Conservation (phyloP, 2,113 vertebrate genomes). For the Epinephelus cyanopodus region DNA sequence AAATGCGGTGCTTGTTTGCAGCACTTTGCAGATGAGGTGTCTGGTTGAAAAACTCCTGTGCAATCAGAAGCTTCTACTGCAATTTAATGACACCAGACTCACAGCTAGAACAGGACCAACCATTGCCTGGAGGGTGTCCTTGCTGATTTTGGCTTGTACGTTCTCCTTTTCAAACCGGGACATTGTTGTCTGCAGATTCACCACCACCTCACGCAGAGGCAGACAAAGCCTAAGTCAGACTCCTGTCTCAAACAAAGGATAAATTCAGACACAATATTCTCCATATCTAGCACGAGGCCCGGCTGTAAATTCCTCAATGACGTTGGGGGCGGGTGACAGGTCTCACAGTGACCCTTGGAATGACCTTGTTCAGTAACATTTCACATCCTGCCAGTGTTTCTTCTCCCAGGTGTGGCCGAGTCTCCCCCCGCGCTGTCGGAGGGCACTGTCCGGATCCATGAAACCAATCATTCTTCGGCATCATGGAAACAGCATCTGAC, state of each 20-base stretch:
- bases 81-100: constrained; percentile 27
- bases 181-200: constrained; percentile 60
- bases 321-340: constrained; percentile 53
- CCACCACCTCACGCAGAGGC: constrained; percentile 33
- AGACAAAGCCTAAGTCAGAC: constrained; percentile 55
- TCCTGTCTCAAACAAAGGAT: constrained; percentile 61
- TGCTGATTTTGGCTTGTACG: constrained; percentile 1
- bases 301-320: constrained; percentile 56
- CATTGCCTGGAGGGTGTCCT: constrained; percentile 11
- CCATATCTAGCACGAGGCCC: constrained; percentile 37
- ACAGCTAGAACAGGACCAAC: constrained; percentile 1
- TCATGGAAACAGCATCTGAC: constrained; percentile 78
- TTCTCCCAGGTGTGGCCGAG: constrained; percentile 77
- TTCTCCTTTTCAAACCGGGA: constrained; percentile 27
- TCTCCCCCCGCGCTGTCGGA: constrained; percentile 65
- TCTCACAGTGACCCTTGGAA: constrained; percentile 67
- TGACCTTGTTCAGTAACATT: constrained; percentile 79
- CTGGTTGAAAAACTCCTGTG: constrained; percentile 30
- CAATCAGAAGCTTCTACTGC: constrained; percentile 17
- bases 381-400: constrained; percentile 76
- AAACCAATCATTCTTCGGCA: constrained; percentile 78
- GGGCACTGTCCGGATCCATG: constrained; percentile 62
- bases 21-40: constrained; percentile 66
- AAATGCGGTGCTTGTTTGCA: constrained; percentile 65
- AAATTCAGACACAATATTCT: constrained; percentile 60